Conservation (phyloP, 2,113 vertebrate species). For the Paedocypris sp. region DNA sequence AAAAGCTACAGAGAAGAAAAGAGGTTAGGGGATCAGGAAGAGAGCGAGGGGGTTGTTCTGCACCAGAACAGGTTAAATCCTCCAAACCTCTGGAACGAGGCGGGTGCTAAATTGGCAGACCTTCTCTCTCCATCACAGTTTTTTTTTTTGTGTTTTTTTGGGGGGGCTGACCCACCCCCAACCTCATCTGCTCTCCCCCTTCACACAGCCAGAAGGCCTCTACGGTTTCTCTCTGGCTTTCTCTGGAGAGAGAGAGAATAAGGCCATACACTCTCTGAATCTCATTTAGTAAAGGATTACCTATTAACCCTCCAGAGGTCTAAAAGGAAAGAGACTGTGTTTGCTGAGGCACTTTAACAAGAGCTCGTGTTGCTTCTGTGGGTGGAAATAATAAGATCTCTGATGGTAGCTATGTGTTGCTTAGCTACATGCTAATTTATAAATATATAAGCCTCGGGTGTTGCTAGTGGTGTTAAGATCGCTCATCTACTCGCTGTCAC, state of each 20-base stretch:
- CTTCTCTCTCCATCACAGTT: conserved; percentile 35
- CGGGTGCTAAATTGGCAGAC: conserved; percentile 28
- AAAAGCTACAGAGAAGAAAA: conserved; percentile 37
- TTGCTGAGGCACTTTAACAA: conserved; percentile 26
- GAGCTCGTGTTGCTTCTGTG: conserved; percentile 12
- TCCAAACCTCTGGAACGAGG: conserved; percentile 2
- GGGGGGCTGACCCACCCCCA: not conserved
- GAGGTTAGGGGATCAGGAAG: conserved; percentile 35
- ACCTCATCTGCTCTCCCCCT: conserved; percentile 34
- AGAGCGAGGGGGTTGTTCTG: conserved; percentile 13
- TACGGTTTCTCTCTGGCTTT: conserved; percentile 51
- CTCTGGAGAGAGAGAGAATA: conserved; percentile 41
- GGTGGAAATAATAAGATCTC: not conserved
- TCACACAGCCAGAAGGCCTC: conserved; percentile 44
- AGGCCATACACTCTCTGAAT: conserved; percentile 41
- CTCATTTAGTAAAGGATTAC: conserved; percentile 58
- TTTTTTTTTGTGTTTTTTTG: not conserved
- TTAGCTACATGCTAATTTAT: conserved; percentile 2
- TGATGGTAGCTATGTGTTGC: conserved; percentile 16
- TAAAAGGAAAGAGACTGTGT: conserved; percentile 13
- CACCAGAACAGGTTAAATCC: conserved; percentile 24
- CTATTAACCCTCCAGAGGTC: conserved; percentile 45
- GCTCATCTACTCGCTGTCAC: not conserved
- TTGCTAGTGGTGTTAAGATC: not conserved
- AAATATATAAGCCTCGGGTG: not conserved